Base-by-base conservation (phyloP, 2,888 invertebrate species). In the Ochlodes sylvanus region DNA sequence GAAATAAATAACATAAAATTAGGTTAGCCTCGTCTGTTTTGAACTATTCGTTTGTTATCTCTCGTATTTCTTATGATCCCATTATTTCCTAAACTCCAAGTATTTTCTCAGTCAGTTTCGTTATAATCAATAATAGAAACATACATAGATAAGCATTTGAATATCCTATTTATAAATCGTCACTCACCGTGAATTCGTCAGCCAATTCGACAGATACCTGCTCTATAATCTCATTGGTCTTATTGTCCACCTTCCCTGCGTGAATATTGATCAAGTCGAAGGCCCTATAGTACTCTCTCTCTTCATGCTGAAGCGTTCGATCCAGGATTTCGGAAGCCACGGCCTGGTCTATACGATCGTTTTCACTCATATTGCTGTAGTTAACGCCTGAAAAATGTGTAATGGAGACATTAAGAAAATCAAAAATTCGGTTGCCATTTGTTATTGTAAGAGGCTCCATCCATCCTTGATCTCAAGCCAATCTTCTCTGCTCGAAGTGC, bases 211-310 rank as follows among this genome's bases (percentile, higher is more conserved):
- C 89, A 1, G 89, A 79, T 7, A 93, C 87, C 41, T 85, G 84
- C 55, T 93, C 92, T 0, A 93, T 88, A 58, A 93, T 88, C 1
- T 81, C 70, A 63, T 93, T 93, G 15, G 92, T 91, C 55, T 84
- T 85, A 72, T 93, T 93, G 67, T 93, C 92, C 1, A 93, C 84
- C 60, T 83, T 79, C 7, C 91, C 88, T 0, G 87, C 89, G 68
- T 87, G 89, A 47, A 80, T 83, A 63, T 80, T 87, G 71, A 91
- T 80, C 12, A 80, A 77, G 63, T 86, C 89, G 58, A 81, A 82
- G 70, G 86, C 86, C 0, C 80, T 76, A 74, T 83, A 88, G 71
- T 88, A 70, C 72, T 87, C 86, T 0, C 79, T 77, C 72, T 92
- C 89, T 69, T 90, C 87, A 69, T 86, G 84, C 60, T 83, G 79